Base-by-base conservation (phyloP, 1,140 invertebrate species). In the Heliconius nattereri region DNA sequence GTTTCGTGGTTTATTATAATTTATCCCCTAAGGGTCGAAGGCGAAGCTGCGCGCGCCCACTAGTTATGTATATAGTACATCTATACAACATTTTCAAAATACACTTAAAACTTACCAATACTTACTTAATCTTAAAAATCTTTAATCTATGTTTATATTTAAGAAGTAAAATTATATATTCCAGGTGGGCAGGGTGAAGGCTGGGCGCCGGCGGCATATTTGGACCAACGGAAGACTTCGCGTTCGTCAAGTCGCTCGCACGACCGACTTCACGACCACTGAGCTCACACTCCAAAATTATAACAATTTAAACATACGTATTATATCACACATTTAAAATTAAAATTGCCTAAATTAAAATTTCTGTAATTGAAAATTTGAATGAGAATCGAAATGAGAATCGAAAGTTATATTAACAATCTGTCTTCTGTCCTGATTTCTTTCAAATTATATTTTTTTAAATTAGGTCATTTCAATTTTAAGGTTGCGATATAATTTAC, bases 131-230 rank as follows among this genome's bases (percentile, higher is more conserved):
- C 49, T 20, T 52, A 16, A 52, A 20, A 19, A 19, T 20, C 5
- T 52, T 52, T 52, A 0, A 20, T 52, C 6, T 20, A 52, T 20
- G 0, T 0, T 52, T 52, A 52, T 52, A 7, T 52, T 20, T 20
- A 52, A 20, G 13, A 45, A 16, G 11, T 71, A 19, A 71, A 19
- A 71, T 37, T n/a, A 37, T 8, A 29, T 11, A 35, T 72, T 82
- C 13, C 60, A 97, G 96, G 95, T 81, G 96, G 95, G 26, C 95
- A 96, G 81, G 94, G 96, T 81, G 98, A 98, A 94, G 98, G 98
- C 32, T 99, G 98, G 98, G 98, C 98, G 57, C 98, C 98, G 40
- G 97, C 98, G 7, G 98, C 98, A n/a, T 99, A 98, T 92, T 95
- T 99, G 83, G 98, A 98, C 94, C 96, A 96, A 90, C 95, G 96